A percentile compares a stretch with the other conserved stretches of the same genome.
Evolutionary conservation across 2,888 invertebrate species (phyloP).

Genomic region (Cephus rjabovi): DNA sequence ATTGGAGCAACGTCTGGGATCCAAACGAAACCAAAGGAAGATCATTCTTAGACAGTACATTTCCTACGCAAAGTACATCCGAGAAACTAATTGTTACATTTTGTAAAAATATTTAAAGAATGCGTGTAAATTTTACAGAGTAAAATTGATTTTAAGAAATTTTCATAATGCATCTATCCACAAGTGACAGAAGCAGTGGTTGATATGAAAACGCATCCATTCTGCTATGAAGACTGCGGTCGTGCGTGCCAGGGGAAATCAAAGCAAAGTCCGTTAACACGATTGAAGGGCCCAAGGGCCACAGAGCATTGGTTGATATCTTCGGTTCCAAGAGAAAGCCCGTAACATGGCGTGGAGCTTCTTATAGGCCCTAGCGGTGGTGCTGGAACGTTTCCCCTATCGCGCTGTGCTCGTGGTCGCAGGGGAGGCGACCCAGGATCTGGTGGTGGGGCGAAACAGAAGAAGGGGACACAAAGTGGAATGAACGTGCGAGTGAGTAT

Average conservation of each 20-base stretch:
- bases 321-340: not conserved
- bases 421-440: not conserved
- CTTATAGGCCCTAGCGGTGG: not conserved
- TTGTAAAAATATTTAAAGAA: not conserved
- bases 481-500: slow-evolving; percentile 8
- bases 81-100: not conserved
- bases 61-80: not conserved
- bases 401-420: not conserved
- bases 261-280: not conserved
- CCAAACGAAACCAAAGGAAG: not conserved
- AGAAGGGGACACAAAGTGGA: slow-evolving; percentile 20
- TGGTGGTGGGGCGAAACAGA: not conserved
- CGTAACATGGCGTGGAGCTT: not conserved
- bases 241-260: not conserved
- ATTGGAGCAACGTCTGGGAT: not conserved
- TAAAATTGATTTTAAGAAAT: not conserved
- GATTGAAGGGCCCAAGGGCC: not conserved
- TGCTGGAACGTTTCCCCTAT: not conserved
- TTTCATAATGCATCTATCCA: not conserved
- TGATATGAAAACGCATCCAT: not conserved
- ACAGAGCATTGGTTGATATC: not conserved
- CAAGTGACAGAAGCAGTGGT: not conserved
- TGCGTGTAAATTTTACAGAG: not conserved
- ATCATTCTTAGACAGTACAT: not conserved
- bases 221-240: not conserved